These are phyloP conservation scores for Leucozona laternaria DNA, from an alignment of 2,888 invertebrate species.

Conservation along the genomic window DNA sequence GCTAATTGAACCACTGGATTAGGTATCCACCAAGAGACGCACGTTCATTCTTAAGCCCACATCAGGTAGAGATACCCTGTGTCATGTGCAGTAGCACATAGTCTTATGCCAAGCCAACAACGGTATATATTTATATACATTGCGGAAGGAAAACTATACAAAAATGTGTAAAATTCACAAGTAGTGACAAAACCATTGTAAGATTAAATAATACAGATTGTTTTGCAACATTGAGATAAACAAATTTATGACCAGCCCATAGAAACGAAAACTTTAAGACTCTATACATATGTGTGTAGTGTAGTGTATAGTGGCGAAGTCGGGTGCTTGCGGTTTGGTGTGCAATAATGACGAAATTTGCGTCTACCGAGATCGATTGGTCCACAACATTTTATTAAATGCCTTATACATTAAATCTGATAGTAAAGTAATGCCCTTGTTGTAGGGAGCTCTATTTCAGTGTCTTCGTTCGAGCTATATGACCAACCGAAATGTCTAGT, in stretches of 20 bases:
- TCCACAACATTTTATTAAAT: slow-evolving; percentile 27
- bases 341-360: slow-evolving; percentile 52
- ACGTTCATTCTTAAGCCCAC: slow-evolving; percentile 41
- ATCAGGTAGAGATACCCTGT: slow-evolving; percentile 26
- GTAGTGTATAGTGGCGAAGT: background rate
- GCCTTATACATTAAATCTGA: slow-evolving; percentile 31
- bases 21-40: slow-evolving; percentile 25
- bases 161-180: slow-evolving; percentile 72
- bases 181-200: slow-evolving; percentile 73
- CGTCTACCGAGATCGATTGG: slow-evolving; percentile 48
- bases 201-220: slow-evolving; percentile 68
- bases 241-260: slow-evolving; percentile 58
- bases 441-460: slow-evolving; percentile 31
- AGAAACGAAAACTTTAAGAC: background rate
- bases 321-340: slow-evolving; percentile 5
- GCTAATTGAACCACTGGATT: slow-evolving; percentile 50
- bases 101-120: background rate
- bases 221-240: slow-evolving; percentile 68
- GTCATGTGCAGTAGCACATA: slow-evolving; percentile 8
- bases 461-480: background rate
- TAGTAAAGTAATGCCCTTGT: slow-evolving; percentile 51
- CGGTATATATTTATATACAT: slow-evolving; percentile 18
- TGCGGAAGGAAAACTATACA: slow-evolving; percentile 63
- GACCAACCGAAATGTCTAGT: slow-evolving; percentile 19
- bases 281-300: background rate